Evolutionary conservation across 2,888 invertebrate species (phyloP).

Genomic region (Pristionchus entomophagus): DNA sequence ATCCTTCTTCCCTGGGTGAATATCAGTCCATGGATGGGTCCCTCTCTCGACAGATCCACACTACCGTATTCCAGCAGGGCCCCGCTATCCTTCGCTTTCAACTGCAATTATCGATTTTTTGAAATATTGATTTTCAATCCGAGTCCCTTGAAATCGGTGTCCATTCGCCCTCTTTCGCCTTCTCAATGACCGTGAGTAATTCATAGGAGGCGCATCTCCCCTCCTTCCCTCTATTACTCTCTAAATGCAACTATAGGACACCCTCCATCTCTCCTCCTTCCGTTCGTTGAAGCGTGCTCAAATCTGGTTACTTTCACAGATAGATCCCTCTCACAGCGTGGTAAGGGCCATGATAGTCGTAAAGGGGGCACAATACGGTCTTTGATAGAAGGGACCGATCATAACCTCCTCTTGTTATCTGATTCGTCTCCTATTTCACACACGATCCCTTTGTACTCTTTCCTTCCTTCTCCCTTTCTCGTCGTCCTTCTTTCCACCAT

Average conservation of each 20-base stretch:
- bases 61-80: constrained; percentile 14
- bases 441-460: constrained; percentile 20
- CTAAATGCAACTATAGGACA: constrained; percentile 30
- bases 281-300: not conserved
- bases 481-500: not conserved
- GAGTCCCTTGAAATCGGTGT: not conserved
- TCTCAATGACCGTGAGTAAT: constrained; percentile 45
- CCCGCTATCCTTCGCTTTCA: constrained; percentile 37
- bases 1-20: constrained; percentile 12
- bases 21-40: not conserved
- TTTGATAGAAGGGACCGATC: constrained; percentile 5
- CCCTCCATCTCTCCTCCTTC: not conserved
- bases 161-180: not conserved
- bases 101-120: constrained; percentile 17
- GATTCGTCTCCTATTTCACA: constrained; percentile 22
- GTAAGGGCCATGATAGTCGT: not conserved
- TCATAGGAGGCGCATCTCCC: not conserved
- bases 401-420: constrained; percentile 8
- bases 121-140: not conserved
- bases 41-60: not conserved
- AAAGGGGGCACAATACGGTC: not conserved
- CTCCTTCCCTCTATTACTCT: not conserved
- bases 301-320: not conserved
- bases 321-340: not conserved
- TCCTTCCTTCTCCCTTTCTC: not conserved